These are phyloP conservation scores for Mastigias papua DNA, from an alignment of 30 jellyfish, hydroid and myxozoan species.

Conservation along the genomic window DNA sequence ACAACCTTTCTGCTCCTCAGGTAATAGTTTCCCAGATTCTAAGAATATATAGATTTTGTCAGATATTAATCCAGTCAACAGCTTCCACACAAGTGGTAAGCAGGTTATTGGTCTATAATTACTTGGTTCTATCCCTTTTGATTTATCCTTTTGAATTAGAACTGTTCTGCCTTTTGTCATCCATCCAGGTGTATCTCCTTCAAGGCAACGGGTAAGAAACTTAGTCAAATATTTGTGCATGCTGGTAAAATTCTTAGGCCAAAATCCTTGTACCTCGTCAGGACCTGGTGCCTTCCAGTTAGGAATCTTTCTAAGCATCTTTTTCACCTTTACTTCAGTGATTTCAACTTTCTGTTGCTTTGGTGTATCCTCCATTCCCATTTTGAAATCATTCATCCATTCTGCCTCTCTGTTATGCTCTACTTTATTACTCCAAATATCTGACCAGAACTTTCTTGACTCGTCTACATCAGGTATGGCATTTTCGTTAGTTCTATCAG, in stretches of 20 bases:
- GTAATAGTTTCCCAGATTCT: too few species aligned
- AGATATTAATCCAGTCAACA: neutral
- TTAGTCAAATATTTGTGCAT: neutral
- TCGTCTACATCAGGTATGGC: neutral
- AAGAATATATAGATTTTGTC: too few species aligned
- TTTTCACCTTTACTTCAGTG: neutral
- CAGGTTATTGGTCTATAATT: neutral
- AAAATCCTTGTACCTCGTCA: neutral
- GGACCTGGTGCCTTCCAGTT: neutral
- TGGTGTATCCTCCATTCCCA: neutral
- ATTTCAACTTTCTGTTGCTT: neutral
- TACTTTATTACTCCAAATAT: conserved; percentile 15
- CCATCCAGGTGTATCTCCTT: neutral
- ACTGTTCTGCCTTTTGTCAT: neutral
- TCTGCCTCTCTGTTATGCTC: conserved; percentile 34
- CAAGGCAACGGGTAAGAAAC: neutral
- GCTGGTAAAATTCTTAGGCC: neutral
- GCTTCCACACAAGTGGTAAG: neutral
- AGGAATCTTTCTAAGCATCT: neutral
- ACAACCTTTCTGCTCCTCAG: too few species aligned
- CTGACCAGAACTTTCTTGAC: neutral
- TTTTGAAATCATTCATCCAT: conserved; percentile 25
- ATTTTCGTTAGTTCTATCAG: conserved; percentile 21
- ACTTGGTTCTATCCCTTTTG: neutral
- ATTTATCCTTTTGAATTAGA: neutral